Conservation (phyloP, 2,888 invertebrate species). For the Ephialtes manifestator region DNA sequence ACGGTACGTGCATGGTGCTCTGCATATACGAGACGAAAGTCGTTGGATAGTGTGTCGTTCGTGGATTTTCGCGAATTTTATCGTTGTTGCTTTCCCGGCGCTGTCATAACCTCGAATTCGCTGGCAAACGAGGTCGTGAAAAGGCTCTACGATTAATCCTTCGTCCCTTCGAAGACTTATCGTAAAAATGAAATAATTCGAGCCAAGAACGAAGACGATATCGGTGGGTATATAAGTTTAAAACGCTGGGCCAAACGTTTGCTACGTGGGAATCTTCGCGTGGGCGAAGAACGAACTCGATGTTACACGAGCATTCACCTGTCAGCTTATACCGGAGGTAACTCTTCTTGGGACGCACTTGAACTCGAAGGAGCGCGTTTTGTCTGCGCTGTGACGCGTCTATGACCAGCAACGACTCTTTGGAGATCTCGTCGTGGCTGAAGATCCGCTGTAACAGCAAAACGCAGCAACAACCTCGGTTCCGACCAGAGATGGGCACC, state of each 20-base stretch:
- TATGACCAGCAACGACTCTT: neutral
- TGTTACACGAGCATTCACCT: constrained; percentile 82
- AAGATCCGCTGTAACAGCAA: constrained; percentile 46
- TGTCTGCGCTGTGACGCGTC: neutral
- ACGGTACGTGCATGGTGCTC: constrained; percentile 64
- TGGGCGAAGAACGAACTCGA: constrained; percentile 61
- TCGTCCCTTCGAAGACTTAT: constrained; percentile 6
- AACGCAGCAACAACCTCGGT: constrained; percentile 19
- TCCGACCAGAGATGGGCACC: neutral
- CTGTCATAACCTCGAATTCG: constrained; percentile 37
- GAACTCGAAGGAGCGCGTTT: constrained; percentile 10
- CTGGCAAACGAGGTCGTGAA: constrained; percentile 53
- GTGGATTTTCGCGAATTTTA: constrained; percentile 55
- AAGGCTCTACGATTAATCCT: constrained; percentile 51
- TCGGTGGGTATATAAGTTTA: neutral
- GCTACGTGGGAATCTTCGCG: constrained; percentile 61
- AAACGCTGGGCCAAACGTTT: neutral
- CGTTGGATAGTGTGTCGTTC: constrained; percentile 37
- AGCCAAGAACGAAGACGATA: neutral
- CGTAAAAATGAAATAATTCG: neutral
- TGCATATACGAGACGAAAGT: constrained; percentile 30
- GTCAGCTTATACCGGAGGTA: constrained; percentile 77
- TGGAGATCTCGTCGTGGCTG: constrained; percentile 24
- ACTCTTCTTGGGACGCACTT: constrained; percentile 59
- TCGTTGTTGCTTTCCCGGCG: constrained; percentile 40